These are phyloP conservation scores for Eupsilia transversa DNA, from an alignment of 2,888 invertebrate genomes.

Conservation along the genomic window DNA sequence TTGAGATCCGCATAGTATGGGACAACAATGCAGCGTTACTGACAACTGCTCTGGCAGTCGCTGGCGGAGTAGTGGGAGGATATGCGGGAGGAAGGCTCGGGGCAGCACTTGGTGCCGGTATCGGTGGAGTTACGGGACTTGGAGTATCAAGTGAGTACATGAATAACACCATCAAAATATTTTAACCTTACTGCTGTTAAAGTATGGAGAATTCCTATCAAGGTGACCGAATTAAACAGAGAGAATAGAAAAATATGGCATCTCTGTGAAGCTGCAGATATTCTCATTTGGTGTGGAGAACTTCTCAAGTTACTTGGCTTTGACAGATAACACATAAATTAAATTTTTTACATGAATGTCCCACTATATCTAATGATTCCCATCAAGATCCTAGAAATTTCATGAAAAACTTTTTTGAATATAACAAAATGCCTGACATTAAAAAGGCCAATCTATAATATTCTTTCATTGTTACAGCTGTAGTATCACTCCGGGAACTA, in stretches of 20 bases:
- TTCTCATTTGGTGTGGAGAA: background rate
- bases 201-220: background rate
- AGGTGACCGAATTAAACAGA: too few relatives aligned
- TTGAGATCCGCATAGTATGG: constrained; percentile 82
- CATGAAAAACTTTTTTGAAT: background rate
- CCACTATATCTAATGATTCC: background rate
- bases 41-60: constrained; percentile 77
- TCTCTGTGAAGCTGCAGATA: background rate
- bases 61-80: constrained; percentile 81
- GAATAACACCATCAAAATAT: background rate
- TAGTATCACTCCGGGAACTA: constrained; percentile 81
- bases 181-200: too few relatives aligned
- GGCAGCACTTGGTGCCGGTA: constrained; percentile 81
- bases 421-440: background rate
- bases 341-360: background rate
- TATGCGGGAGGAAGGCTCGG: constrained; percentile 81
- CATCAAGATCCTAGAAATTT: background rate
- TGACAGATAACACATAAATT: background rate
- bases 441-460: background rate
- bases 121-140: constrained; percentile 79
- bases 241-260: background rate
- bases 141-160: constrained; percentile 78
- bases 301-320: too few relatives aligned
- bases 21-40: constrained; percentile 75
- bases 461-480: constrained; percentile 69